Conservation (phyloP, 2,797 vertebrate genomes). For the Poeciliopsis gracilis region DNA sequence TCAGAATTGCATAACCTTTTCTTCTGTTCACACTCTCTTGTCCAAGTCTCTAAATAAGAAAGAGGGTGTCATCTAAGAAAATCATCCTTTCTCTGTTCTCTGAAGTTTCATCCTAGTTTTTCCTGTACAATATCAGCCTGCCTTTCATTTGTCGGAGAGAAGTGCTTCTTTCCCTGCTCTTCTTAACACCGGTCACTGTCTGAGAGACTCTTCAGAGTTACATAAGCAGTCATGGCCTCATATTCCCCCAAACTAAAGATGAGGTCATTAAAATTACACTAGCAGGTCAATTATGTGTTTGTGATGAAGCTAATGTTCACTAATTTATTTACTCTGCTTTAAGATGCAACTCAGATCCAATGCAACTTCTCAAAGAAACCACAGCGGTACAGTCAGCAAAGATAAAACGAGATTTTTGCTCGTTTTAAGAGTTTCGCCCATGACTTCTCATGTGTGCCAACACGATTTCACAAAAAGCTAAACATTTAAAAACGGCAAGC, state of each 20-base stretch:
- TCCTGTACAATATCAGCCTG: not conserved
- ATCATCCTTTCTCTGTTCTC: not conserved
- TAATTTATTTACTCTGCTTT: not conserved
- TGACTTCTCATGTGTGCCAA: not conserved
- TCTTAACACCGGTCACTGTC: not conserved
- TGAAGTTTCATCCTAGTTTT: not conserved
- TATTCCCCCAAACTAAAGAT: not conserved
- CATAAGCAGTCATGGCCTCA: not conserved
- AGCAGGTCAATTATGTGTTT: not conserved
- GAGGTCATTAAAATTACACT: not conserved
- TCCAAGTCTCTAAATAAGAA: too few species aligned
- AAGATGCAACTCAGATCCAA: not conserved
- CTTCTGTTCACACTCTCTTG: not conserved
- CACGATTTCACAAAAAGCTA: not conserved
- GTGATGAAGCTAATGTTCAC: not conserved
- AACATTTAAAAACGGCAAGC: not conserved
- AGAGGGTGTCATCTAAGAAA: not conserved
- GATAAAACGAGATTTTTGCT: not conserved
- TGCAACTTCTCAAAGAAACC: not conserved
- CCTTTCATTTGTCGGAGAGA: not conserved
- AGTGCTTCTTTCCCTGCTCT: not conserved
- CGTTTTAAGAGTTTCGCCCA: not conserved
- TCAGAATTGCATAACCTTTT: not conserved
- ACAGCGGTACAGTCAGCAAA: not conserved
- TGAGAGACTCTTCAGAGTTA: not conserved